These are phyloP conservation scores for Mesopsocus fuscifrons DNA, from an alignment of 2,888 invertebrate species.

Conservation along the genomic window DNA sequence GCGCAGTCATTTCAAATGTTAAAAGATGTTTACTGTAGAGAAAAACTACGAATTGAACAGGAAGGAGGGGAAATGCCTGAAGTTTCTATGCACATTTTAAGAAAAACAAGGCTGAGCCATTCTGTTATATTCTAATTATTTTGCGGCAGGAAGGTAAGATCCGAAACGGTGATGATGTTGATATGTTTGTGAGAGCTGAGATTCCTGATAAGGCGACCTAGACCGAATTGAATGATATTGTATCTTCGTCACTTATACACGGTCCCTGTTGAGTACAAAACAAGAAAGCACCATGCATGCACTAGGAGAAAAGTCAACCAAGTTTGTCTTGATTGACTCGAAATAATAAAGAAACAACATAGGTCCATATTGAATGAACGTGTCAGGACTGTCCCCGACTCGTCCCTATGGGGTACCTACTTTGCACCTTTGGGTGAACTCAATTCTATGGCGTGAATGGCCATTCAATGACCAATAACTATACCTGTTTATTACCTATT, in stretches of 20 bases:
- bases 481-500: no score
- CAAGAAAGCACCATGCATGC: background rate
- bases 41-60: background rate
- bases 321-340: background rate
- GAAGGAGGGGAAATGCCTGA: background rate
- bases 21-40: background rate
- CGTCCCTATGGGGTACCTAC: no score
- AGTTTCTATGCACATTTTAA: background rate
- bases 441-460: background rate
- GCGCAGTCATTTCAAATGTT: background rate
- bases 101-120: background rate
- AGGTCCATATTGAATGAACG: background rate
- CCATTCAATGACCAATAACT: no score
- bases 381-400: no score
- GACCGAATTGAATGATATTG: background rate
- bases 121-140: no score
- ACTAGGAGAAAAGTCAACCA: background rate
- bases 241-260: background rate
- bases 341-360: background rate
- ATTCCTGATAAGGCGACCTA: background rate
- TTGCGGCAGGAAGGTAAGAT: no score
- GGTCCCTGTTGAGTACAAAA: background rate
- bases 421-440: no score
- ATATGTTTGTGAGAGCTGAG: conserved; percentile 13
- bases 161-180: no score